A percentile compares a stretch with the other conserved stretches of the same genome.
Evolutionary conservation across 1,140 invertebrate genomes (phyloP).

Genomic region (Rhizoglyphus robini): DNA sequence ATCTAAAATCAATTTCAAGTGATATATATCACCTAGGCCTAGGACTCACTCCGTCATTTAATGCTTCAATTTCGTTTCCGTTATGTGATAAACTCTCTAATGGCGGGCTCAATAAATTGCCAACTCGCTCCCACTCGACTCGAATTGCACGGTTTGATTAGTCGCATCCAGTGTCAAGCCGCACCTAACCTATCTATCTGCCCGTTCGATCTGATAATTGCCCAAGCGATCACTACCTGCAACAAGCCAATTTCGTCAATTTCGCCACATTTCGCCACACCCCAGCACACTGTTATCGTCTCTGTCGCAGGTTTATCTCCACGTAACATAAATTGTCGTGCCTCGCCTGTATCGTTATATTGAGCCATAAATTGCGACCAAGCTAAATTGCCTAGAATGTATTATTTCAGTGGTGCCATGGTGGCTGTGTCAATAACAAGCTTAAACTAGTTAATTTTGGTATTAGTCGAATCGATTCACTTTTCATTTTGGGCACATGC

Average conservation of each 20-base stretch:
- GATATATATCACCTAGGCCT: no score
- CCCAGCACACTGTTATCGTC: background rate
- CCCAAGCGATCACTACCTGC: background rate
- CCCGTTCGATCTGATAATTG: background rate
- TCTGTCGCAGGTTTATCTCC: background rate
- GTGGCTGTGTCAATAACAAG: background rate
- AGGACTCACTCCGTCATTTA: no score
- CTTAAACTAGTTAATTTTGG: conserved; percentile 1
- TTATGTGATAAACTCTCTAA: conserved; percentile 1
- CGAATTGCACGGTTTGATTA: background rate
- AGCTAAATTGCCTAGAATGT: conserved; percentile 1
- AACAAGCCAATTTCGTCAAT: background rate
- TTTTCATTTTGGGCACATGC: conserved; percentile 9
- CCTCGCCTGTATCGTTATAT: background rate
- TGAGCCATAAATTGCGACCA: conserved; percentile 1
- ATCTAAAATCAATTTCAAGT: no score
- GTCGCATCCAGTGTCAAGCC: background rate
- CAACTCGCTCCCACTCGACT: background rate
- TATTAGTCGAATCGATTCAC: conserved; percentile 1
- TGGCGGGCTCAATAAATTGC: background rate
- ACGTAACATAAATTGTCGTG: background rate
- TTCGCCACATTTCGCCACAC: no score
- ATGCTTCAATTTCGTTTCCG: background rate
- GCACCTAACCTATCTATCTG: background rate
- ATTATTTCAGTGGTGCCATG: background rate